Conservation (phyloP, 1,140 invertebrate genomes). For the Drosophila fuyamai region DNA sequence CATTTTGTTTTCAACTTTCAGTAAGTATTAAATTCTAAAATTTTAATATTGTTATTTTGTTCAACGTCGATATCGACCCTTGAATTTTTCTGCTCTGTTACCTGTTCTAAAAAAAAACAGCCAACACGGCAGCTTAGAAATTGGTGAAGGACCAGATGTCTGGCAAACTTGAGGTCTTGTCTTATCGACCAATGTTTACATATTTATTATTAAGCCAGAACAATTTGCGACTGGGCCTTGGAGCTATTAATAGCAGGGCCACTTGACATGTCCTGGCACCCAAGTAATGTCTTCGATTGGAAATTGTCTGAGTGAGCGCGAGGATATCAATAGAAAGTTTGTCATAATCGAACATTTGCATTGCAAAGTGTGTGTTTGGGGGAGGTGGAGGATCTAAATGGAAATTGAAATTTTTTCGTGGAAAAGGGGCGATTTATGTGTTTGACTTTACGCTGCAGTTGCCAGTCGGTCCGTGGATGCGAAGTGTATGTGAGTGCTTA, state of each 20-base stretch:
- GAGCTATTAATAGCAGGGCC: constrained; percentile 34
- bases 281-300: constrained; percentile 17
- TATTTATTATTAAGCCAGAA: constrained; percentile 49
- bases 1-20: no score
- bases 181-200: constrained; percentile 36
- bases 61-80: no score
- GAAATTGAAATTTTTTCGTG: constrained; percentile 53
- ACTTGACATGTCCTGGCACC: constrained; percentile 33
- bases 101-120: neutral
- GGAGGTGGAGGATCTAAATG: constrained; percentile 23
- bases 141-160: constrained; percentile 7
- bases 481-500: constrained; percentile 50
- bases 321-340: constrained; percentile 37
- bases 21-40: no score
- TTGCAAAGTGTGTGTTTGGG: constrained; percentile 12
- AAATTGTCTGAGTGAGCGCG: constrained; percentile 27
- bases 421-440: constrained; percentile 65
- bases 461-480: constrained; percentile 22
- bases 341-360: constrained; percentile 58
- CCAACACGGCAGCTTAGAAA: constrained; percentile 31
- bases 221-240: constrained; percentile 43
- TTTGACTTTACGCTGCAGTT: constrained; percentile 72
- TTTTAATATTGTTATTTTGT: no score
- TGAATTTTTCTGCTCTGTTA: neutral
- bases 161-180: constrained; percentile 11